phyloP scores from a whole-genome alignment of 2,797 vertebrate genomes.

The Sarcophilus harrisii region DNA sequence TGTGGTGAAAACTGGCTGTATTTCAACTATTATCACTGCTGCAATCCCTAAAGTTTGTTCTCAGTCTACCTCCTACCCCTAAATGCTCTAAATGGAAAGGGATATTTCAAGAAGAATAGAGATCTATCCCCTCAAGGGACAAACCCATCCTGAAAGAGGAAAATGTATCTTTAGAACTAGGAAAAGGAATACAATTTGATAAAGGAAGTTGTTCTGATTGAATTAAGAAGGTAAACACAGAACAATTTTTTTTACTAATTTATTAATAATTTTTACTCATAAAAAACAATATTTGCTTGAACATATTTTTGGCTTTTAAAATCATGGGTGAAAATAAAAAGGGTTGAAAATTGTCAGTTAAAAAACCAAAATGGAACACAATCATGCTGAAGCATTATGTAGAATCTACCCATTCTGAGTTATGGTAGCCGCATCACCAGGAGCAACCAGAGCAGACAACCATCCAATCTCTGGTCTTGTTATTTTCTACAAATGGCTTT shows the following conservation, averaged over 20 bases:
- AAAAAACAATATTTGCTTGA: constrained; percentile 67
- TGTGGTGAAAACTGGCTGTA: not conserved
- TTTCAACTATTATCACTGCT: not conserved
- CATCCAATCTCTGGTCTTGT: not conserved
- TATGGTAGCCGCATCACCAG: constrained; percentile 22
- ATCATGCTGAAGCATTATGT: constrained; percentile 33
- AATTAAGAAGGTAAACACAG: constrained; percentile 40
- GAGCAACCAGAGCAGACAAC: constrained; percentile 32
- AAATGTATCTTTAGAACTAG: not conserved
- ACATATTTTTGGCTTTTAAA: constrained; percentile 65
- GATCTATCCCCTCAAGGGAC: not conserved
- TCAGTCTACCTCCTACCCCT: not conserved
- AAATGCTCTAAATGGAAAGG: not conserved
- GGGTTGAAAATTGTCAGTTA: constrained; percentile 57
- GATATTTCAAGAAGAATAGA: not conserved
- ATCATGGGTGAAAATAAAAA: constrained; percentile 78
- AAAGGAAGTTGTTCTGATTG: constrained; percentile 1
- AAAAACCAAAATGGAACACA: constrained; percentile 64
- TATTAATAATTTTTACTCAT: constrained; percentile 74
- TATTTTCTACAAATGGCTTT: not conserved
- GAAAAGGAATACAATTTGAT: not conserved
- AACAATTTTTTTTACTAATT: constrained; percentile 62
- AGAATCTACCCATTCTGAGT: constrained; percentile 51
- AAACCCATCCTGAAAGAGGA: not conserved
- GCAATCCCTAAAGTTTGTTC: not conserved